phyloP scores from a whole-genome alignment of 2,113 vertebrate species.

The Pygoscelis antarcticus region DNA sequence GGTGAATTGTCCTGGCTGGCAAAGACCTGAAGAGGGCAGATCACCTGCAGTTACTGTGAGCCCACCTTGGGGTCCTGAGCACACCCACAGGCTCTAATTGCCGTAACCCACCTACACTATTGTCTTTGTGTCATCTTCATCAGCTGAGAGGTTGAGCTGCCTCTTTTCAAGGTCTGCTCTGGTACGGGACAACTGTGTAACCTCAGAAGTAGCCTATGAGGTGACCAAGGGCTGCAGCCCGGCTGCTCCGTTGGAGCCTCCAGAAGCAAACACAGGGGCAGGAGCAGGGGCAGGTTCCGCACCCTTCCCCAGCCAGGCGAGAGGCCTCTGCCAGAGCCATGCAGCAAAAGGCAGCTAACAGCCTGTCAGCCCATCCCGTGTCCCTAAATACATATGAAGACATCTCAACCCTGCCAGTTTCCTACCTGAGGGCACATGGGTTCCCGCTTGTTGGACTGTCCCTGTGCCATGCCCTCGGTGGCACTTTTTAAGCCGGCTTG shows the following conservation, averaged over 20 bases:
- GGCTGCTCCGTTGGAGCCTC: neutral
- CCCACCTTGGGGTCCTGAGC: neutral
- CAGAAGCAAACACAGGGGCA: neutral
- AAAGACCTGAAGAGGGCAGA: neutral
- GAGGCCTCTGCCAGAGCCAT: neutral
- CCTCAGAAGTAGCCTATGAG: fast-evolving
- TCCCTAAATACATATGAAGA: neutral
- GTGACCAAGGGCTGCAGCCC: neutral
- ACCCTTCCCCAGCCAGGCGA: neutral
- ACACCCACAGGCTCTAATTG: neutral
- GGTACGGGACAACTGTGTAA: neutral
- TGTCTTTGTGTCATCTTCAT: neutral
- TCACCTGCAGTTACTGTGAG: neutral
- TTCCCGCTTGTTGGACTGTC: fast-evolving
- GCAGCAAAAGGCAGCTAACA: neutral
- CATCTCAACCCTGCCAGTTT: neutral
- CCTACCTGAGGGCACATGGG: fast-evolving
- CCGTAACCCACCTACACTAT: neutral
- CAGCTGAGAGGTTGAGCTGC: neutral
- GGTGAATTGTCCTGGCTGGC: neutral
- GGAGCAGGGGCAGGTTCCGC: neutral
- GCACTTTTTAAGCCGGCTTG: too few species aligned
- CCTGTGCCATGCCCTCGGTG: neutral
- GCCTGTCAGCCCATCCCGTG: neutral
- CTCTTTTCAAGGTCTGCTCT: neutral